These are phyloP conservation scores for Elymnias hypermnestra DNA, from an alignment of 1,140 invertebrate genomes.

Conservation along the genomic window DNA sequence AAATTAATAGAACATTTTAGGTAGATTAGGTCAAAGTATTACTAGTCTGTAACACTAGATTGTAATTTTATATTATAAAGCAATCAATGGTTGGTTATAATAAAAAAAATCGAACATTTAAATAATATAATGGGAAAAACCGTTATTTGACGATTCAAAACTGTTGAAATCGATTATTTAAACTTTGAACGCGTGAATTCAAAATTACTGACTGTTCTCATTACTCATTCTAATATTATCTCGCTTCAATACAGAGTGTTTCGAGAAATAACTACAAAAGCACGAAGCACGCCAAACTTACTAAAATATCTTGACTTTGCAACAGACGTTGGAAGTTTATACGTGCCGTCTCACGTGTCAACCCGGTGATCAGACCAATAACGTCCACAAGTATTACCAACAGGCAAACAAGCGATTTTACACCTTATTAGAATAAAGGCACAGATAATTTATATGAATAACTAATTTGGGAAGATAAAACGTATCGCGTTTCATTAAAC, in stretches of 20 bases:
- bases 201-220: too few species aligned
- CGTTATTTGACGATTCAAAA: too few species aligned
- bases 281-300: neutral
- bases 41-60: too few species aligned
- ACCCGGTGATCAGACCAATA: slow-evolving; percentile 41
- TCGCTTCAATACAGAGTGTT: neutral
- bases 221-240: neutral
- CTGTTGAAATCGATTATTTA: too few species aligned
- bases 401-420: neutral
- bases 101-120: too few species aligned
- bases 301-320: slow-evolving; percentile 25
- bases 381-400: neutral
- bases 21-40: too few species aligned
- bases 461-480: slow-evolving; percentile 1
- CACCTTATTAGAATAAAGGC: slow-evolving; percentile 4
- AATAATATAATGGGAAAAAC: too few species aligned
- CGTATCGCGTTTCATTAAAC: slow-evolving; percentile 2
- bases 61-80: too few species aligned
- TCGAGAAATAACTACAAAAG: slow-evolving; percentile 3
- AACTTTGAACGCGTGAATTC: too few species aligned
- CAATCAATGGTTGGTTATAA: too few species aligned
- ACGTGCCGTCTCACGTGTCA: slow-evolving; percentile 32
- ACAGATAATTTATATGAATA: neutral
- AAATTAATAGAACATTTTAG: too few species aligned
- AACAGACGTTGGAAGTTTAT: slow-evolving; percentile 36